Conservation (phyloP, 2,888 invertebrate species). For the Monochamus alternatus region DNA sequence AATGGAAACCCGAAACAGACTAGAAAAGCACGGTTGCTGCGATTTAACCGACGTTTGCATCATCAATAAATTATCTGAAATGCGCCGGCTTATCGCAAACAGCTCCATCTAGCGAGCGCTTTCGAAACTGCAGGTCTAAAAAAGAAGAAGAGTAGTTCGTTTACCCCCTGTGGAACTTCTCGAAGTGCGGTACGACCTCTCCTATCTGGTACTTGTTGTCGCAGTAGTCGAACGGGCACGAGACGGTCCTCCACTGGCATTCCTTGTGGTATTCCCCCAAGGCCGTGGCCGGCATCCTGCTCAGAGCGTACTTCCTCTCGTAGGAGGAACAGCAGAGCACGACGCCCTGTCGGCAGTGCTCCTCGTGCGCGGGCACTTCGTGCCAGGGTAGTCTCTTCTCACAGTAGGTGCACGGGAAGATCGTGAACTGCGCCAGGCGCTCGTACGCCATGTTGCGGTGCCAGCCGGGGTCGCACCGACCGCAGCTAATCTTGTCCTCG, state of each 20-base stretch:
- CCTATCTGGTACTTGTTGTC: conserved; percentile 32
- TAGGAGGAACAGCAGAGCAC: conserved; percentile 42
- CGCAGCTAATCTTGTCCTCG: conserved; percentile 46
- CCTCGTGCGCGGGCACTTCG: conserved; percentile 42
- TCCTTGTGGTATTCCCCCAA: conserved; percentile 44
- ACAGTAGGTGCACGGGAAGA: conserved; percentile 54
- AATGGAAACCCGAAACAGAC: too few relatives aligned
- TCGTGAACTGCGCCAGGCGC: conserved; percentile 45
- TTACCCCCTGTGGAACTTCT: conserved; percentile 42
- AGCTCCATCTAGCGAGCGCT: too few relatives aligned
- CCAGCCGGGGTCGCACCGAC: conserved; percentile 49
- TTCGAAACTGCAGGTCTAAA: too few relatives aligned
- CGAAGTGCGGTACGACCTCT: conserved; percentile 40
- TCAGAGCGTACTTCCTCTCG: conserved; percentile 17
- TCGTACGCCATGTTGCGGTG: conserved; percentile 50
- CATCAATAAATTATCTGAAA: too few relatives aligned
- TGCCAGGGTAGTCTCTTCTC: conserved; percentile 41
- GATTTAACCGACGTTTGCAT: too few relatives aligned
- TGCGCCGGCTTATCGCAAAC: too few relatives aligned
- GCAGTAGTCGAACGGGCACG: conserved; percentile 48
- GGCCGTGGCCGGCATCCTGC: conserved; percentile 19
- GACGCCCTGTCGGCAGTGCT: conserved; percentile 32
- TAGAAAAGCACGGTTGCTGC: too few relatives aligned
- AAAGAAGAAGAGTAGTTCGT: too few relatives aligned
- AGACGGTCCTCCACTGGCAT: conserved; percentile 38